Evolutionary conservation across 1,140 invertebrate species (phyloP).

Genomic region (Paramacrobiotus metropolitanus): DNA sequence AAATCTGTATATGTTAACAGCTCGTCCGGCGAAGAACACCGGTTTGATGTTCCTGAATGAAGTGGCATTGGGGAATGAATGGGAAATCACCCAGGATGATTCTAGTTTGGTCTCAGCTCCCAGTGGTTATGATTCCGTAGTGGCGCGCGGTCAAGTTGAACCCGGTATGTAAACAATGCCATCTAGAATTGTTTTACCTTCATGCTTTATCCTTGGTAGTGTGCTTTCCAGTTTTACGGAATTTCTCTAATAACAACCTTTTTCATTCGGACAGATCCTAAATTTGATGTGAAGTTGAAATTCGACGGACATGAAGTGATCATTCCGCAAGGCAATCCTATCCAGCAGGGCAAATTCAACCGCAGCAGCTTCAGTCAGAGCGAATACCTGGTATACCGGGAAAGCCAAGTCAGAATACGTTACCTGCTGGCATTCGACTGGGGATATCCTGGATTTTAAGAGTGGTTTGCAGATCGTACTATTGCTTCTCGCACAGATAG

Average conservation of each 20-base stretch:
- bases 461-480: too few relatives aligned
- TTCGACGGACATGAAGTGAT: constrained; percentile 21
- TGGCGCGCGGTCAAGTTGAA: constrained; percentile 23
- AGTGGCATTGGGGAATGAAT: constrained; percentile 25
- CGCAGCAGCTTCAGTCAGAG: constrained; percentile 22
- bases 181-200: too few relatives aligned
- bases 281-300: constrained; percentile 16
- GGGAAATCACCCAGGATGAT: constrained; percentile 20
- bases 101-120: constrained; percentile 19
- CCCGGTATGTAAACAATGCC: constrained; percentile 19
- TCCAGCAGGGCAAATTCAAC: constrained; percentile 12
- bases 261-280: constrained; percentile 18
- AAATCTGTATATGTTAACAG: constrained; percentile 13
- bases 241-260: not conserved
- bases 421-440: not conserved
- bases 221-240: too few relatives aligned
- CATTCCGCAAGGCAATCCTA: constrained; percentile 23
- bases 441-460: too few relatives aligned
- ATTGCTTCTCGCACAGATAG: too few relatives aligned
- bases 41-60: constrained; percentile 27
- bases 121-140: constrained; percentile 22
- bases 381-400: constrained; percentile 26
- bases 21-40: constrained; percentile 13
- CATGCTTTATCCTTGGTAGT: too few relatives aligned
- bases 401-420: constrained; percentile 17